Conservation (phyloP, 2,113 vertebrate species). For the Aldabrachelys gigantea region DNA sequence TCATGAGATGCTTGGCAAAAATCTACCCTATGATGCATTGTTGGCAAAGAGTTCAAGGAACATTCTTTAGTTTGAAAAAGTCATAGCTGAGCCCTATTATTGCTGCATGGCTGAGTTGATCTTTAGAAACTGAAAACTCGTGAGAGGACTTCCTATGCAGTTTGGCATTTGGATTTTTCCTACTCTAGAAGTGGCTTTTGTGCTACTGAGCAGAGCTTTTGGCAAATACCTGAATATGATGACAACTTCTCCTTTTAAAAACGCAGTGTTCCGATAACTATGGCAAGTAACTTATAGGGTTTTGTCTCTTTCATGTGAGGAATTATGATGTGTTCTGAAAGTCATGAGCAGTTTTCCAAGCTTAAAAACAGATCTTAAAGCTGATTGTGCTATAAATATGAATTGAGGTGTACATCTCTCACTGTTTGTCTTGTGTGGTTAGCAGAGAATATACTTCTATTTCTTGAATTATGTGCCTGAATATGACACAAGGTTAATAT, state of each 20-base stretch:
- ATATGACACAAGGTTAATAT: neutral
- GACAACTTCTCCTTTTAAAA: neutral
- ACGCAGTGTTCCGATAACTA: neutral
- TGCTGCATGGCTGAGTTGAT: constrained; percentile 49
- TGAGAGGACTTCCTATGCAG: constrained; percentile 15
- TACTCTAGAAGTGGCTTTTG: constrained; percentile 7
- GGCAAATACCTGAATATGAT: neutral
- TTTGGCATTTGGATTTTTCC: neutral
- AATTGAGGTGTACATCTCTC: neutral
- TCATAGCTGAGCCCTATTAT: constrained; percentile 45
- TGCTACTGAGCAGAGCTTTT: constrained; percentile 3
- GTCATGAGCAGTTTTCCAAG: neutral
- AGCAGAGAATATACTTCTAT: neutral
- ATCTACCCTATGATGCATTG: neutral
- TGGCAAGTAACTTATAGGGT: neutral
- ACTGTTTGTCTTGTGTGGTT: neutral
- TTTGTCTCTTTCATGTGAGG: neutral
- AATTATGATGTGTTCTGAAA: neutral
- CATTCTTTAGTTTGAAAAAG: constrained; percentile 45
- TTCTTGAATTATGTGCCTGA: neutral
- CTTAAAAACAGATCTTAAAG: neutral
- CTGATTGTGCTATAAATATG: neutral
- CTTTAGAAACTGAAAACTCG: constrained; percentile 25
- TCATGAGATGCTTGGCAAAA: neutral
- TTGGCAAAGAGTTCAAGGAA: constrained; percentile 46